Percentiles rank a stretch among this genome's conserved stretches.
phyloP scores from a whole-genome alignment of 2,888 invertebrate genomes.

The Xiphydria camelus region DNA sequence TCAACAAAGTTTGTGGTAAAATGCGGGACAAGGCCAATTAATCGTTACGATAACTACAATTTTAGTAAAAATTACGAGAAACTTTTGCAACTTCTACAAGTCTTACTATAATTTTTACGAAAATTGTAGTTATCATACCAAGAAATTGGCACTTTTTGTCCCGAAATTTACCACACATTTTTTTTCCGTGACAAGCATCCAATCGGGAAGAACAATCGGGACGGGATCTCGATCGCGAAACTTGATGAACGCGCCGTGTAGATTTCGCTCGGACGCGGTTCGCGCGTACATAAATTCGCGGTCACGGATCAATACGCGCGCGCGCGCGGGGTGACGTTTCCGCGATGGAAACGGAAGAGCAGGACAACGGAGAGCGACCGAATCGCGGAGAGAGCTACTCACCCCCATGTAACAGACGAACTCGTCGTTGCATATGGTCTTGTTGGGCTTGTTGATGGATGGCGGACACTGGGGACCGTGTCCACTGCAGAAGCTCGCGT shows the following conservation, averaged over 20 bases:
- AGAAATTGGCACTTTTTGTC: no score
- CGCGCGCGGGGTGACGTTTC: background rate
- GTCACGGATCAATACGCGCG: constrained; percentile 13
- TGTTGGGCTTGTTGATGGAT: constrained; percentile 86
- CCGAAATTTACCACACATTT: no score
- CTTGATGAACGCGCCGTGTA: background rate
- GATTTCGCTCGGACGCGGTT: no score
- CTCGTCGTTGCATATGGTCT: constrained; percentile 92
- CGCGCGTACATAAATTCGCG: constrained; percentile 12
- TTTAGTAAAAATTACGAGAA: no score
- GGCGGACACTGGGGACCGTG: constrained; percentile 85
- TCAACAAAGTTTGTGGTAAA: no score
- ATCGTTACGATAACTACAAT: no score
- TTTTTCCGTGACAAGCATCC: no score
- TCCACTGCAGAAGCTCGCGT: constrained; percentile 88
- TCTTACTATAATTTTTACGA: no score
- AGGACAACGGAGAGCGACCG: background rate
- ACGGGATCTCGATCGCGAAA: background rate
- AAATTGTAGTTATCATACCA: no score
- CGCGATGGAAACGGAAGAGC: background rate
- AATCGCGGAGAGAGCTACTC: constrained; percentile 56
- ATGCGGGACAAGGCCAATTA: no score
- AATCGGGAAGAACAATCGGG: background rate
- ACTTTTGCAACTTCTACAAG: no score
- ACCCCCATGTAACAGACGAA: constrained; percentile 96